Evolutionary conservation across 2,113 vertebrate species (phyloP), one percentile per base, ranked within the genome.

Genomic region (Pollimyrus isidori): DNA sequence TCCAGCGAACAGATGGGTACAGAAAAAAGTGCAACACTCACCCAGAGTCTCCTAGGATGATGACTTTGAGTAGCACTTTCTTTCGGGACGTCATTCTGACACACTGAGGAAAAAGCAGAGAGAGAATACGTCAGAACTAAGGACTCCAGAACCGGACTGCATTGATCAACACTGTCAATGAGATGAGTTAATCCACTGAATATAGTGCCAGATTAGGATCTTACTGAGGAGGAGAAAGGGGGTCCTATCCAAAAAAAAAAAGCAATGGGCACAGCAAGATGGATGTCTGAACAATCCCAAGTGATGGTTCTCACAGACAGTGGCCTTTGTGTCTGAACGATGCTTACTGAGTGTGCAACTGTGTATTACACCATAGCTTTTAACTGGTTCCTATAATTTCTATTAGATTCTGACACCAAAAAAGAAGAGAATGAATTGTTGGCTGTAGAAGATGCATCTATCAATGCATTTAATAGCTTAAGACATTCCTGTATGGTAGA

Each of bases 41-140:
- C 95, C 94, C 95, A 5, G 95, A 95, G 91, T 95, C 95, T 93
- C 95, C 95, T 0, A 95, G 93, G 88, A 95, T 95, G 92, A 95
- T 95, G 90, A 95, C 95, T 94, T 95, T 95, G 48, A 95, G 94
- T 89, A 95, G 93, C 53, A 95, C 95, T 94, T 95, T 95, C 95
- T 95, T 95, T 92, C 95, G 93, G 92, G 95, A 95, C 0, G 95
- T 95, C 95, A 95, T 95, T 91, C 86, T 94, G 89, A 91, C 92
- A 89, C 91, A 92, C 94, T 93, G 89, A 30, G 82, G 90, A 89
- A 42, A 91, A 11, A 52, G n/a, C 26, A 91, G 84, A 52, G n/a
- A 52, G n/a, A n/a, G 7, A 62, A 21, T 3, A 19, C 3, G 39
- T 88, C 46, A 88, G 48, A 11, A 39, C 13, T 2, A 35, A 45